phyloP scores from a whole-genome alignment of 2,113 vertebrate genomes.

The Bufo gargarizans region DNA sequence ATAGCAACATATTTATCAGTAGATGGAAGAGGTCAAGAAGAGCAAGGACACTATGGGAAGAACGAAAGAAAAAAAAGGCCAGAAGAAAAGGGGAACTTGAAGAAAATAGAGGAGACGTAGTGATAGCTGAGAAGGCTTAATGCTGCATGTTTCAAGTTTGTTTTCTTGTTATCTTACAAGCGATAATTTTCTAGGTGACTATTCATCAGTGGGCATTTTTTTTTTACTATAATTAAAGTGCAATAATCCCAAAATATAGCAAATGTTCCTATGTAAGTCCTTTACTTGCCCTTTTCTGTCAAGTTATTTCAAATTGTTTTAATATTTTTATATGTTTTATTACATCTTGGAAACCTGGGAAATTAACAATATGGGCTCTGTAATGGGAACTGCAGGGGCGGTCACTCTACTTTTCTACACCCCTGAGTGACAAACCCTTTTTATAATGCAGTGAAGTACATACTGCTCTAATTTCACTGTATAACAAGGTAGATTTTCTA shows the following conservation, averaged over 20 bases:
- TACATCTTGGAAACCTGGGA: background rate
- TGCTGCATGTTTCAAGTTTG: conserved; percentile 56
- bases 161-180: conserved; percentile 42
- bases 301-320: background rate
- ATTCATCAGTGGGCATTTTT: background rate
- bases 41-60: background rate
- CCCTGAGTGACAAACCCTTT: background rate
- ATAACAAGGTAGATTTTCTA: no score
- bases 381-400: background rate
- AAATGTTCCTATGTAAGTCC: background rate
- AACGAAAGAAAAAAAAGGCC: background rate
- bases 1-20: background rate
- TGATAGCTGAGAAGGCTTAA: conserved; percentile 1
- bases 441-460: background rate
- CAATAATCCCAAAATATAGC: background rate
- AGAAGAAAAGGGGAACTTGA: background rate
- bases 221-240: background rate
- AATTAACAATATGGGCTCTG: background rate
- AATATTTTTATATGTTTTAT: background rate
- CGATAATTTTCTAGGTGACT: background rate
- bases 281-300: background rate
- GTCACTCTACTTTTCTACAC: background rate
- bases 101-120: background rate
- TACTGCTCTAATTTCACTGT: background rate
- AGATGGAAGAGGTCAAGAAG: conserved; percentile 35